Evolutionary conservation across 2,797 vertebrate species (phyloP).

Genomic region (Tragelaphus oryx): DNA sequence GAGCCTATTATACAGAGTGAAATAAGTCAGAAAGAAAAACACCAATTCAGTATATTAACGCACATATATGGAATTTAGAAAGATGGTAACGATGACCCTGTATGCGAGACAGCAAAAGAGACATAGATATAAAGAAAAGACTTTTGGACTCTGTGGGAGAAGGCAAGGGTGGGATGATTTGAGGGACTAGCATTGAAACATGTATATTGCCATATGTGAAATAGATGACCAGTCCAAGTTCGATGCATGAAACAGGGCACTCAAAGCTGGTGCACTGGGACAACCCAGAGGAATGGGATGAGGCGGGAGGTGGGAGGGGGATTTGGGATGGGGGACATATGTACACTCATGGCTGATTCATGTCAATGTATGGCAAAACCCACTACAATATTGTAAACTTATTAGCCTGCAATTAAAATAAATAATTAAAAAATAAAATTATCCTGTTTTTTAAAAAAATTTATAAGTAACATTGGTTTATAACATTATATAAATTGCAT

Average conservation of each 20-base stretch:
- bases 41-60: background rate
- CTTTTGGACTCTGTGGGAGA: background rate
- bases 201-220: background rate
- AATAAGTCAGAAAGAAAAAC: background rate
- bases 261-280: background rate
- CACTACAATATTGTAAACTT: background rate
- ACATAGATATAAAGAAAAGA: background rate
- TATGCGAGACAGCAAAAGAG: background rate
- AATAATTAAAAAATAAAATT: background rate
- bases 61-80: background rate
- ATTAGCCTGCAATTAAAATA: background rate
- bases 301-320: background rate
- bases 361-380: background rate
- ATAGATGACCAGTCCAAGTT: background rate
- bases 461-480: background rate
- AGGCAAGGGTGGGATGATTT: background rate
- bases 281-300: background rate
- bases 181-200: background rate
- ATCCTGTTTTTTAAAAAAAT: background rate
- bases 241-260: background rate
- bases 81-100: background rate
- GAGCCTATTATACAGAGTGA: background rate
- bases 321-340: background rate
- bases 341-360: background rate
- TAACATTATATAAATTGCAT: background rate